Percentiles rank a stretch among this genome's conserved stretches.
Conservation (phyloP, 2,888 invertebrate species). For the Orchesellides sinensis region DNA sequence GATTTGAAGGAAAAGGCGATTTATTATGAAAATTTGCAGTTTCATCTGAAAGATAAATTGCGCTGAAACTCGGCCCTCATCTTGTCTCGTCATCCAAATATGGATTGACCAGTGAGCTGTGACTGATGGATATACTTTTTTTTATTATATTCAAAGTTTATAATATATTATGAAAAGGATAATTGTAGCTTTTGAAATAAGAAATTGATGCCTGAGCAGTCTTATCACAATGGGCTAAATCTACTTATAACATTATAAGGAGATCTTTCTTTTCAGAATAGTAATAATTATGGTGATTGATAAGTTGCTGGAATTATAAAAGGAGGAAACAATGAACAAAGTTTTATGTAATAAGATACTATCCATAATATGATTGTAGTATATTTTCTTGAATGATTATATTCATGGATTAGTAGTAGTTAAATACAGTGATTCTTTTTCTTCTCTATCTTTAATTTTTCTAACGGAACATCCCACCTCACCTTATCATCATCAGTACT, state of each 20-base stretch:
- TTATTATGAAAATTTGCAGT: slow-evolving; percentile 24
- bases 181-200: too few species aligned
- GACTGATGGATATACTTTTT: slow-evolving; percentile 18
- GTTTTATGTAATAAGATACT: slow-evolving; percentile 1
- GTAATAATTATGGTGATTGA: neutral
- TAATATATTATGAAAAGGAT: neutral
- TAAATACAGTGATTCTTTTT: slow-evolving; percentile 35
- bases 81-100: slow-evolving; percentile 7
- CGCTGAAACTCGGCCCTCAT: neutral
- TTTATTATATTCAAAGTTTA: neutral
- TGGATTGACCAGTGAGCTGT: slow-evolving; percentile 9
- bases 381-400: slow-evolving; percentile 46
- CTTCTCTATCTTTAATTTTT: too few species aligned
- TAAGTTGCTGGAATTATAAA: slow-evolving; percentile 60
- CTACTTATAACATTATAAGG: too few species aligned
- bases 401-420: slow-evolving; percentile 40
- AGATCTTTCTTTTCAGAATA: too few species aligned
- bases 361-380: too few species aligned
- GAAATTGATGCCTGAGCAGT: too few species aligned
- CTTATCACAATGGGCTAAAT: too few species aligned
- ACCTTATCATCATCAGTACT: slow-evolving; percentile 5
- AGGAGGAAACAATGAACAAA: slow-evolving; percentile 44
- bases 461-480: slow-evolving; percentile 59
- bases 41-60: slow-evolving; percentile 18
- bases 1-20: slow-evolving; percentile 8